These are phyloP conservation scores for Notoglanidium macrostoma DNA, from an alignment of 2,797 vertebrate genomes.

Conservation along the genomic window DNA sequence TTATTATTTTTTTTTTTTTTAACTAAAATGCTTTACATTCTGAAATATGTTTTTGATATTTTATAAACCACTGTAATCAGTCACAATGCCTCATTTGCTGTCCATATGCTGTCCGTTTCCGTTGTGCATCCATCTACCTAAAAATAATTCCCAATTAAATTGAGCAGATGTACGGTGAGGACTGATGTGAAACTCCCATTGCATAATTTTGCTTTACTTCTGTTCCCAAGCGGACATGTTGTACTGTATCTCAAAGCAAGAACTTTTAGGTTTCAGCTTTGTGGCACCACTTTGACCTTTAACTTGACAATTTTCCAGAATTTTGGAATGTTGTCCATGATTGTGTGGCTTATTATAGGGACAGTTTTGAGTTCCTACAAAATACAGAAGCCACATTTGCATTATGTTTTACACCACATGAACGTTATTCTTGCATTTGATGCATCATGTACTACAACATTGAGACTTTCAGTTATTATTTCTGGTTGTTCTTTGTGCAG, in stretches of 20 bases:
- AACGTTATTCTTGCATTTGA: neutral
- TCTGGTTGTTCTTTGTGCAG: conserved; percentile 64
- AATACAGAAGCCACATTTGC: neutral
- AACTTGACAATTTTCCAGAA: neutral
- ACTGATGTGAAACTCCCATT: neutral
- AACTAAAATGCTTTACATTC: neutral
- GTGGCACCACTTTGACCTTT: neutral
- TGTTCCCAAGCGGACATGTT: neutral
- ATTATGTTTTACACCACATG: neutral
- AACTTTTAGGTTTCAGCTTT: neutral
- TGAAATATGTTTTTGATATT: neutral
- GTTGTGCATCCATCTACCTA: neutral
- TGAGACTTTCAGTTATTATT: neutral
- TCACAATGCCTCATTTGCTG: neutral
- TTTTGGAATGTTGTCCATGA: neutral
- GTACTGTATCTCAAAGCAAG: neutral
- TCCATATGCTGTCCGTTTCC: neutral
- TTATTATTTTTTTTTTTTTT: too few relatives aligned
- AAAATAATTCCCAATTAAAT: neutral
- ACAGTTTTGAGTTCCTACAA: neutral
- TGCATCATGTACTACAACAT: neutral
- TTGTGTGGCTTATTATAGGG: neutral
- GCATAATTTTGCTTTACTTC: neutral
- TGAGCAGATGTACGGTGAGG: neutral
- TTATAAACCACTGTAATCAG: neutral